These are phyloP conservation scores for Pterocles burchelli DNA, from an alignment of 2,113 vertebrate genomes.

Conservation along the genomic window DNA sequence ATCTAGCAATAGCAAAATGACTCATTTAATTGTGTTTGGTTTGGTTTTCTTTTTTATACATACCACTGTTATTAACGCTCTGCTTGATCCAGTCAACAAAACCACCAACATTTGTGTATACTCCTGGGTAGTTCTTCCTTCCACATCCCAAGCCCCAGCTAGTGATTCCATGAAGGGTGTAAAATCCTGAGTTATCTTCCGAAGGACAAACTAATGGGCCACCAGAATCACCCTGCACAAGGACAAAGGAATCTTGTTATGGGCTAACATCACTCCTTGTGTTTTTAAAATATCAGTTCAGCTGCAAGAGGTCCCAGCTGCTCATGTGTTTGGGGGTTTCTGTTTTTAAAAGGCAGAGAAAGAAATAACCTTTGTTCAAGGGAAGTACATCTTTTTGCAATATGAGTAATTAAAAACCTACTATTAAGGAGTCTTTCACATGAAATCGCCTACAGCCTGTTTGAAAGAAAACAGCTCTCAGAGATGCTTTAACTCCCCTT, in stretches of 20 bases:
- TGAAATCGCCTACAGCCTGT: background rate
- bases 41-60: background rate
- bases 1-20: background rate
- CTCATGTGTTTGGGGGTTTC: background rate
- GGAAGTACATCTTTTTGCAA: background rate
- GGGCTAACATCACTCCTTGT: background rate
- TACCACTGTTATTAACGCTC: conserved; percentile 22
- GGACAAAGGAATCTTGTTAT: background rate
- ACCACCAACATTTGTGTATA: conserved; percentile 46
- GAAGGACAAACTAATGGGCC: conserved; percentile 64
- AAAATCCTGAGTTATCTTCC: conserved; percentile 15
- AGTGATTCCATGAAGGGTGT: conserved; percentile 57
- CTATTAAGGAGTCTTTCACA: background rate
- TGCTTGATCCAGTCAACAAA: conserved; percentile 64
- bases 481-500: background rate
- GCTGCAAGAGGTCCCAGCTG: background rate
- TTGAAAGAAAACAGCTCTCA: background rate
- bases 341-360: background rate
- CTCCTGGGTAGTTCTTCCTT: conserved; percentile 41
- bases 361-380: background rate
- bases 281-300: background rate
- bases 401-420: background rate
- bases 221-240: conserved; percentile 55
- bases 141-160: conserved; percentile 59
- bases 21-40: background rate